These are phyloP conservation scores for Falco naumanni DNA, from an alignment of 2,797 vertebrate species.

Conservation along the genomic window DNA sequence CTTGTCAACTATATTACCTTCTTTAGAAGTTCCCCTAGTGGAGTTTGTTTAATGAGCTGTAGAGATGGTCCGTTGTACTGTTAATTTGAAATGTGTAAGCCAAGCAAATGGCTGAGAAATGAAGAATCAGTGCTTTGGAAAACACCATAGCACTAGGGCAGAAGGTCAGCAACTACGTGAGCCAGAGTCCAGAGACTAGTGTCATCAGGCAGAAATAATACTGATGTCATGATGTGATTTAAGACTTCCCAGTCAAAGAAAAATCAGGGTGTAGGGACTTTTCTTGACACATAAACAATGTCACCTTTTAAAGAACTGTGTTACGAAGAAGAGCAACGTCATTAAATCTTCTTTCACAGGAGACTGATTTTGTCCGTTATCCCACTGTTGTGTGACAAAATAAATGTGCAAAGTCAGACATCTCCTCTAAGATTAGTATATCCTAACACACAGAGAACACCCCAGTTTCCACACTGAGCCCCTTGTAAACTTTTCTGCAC, in stretches of 20 bases:
- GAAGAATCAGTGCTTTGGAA: not conserved
- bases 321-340: not conserved
- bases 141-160: not conserved
- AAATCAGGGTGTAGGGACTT: not conserved
- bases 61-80: not conserved
- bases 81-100: not conserved
- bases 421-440: not conserved
- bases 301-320: not conserved
- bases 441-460: not conserved
- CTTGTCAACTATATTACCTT: not conserved
- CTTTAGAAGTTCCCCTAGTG: not conserved
- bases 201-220: conserved; percentile 19
- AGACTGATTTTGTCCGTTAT: not conserved
- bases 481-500: not conserved
- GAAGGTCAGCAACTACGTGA: not conserved
- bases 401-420: not conserved
- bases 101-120: not conserved
- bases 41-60: not conserved
- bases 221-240: not conserved
- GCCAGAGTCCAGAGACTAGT: not conserved
- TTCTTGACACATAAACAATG: not conserved
- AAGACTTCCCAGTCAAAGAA: not conserved
- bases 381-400: not conserved
- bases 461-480: not conserved
- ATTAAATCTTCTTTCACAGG: not conserved